Percentiles rank a stretch among this genome's conserved stretches.
Conservation (phyloP, 2,113 vertebrate species). For the Octodon degus region DNA sequence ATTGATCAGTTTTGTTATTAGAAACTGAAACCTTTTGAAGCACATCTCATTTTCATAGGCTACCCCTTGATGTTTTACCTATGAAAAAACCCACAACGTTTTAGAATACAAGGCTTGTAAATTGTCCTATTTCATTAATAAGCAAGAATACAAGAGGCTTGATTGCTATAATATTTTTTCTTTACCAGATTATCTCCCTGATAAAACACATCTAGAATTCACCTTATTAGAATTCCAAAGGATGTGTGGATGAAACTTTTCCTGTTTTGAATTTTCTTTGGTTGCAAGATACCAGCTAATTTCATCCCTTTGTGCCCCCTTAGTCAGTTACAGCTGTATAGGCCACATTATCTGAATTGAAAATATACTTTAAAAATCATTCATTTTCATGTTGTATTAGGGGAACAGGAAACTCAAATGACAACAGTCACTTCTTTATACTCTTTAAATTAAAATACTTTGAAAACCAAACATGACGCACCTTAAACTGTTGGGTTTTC, state of each 20-base stretch:
- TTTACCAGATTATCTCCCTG: conserved; percentile 32
- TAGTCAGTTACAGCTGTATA: conserved; percentile 68
- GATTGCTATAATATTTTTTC: conserved; percentile 18
- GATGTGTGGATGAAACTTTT: conserved; percentile 69
- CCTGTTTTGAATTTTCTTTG: conserved; percentile 74
- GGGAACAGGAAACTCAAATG: conserved; percentile 48
- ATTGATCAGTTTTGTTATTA: neutral
- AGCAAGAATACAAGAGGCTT: conserved; percentile 42
- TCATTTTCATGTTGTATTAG: conserved; percentile 50
- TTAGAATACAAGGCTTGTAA: neutral
- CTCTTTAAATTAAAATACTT: conserved; percentile 54
- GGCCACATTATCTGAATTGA: conserved; percentile 62
- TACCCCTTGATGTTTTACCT: neutral
- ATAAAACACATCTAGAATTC: conserved; percentile 33
- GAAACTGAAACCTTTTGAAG: neutral
- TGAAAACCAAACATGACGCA: neutral
- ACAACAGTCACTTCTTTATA: conserved; percentile 15
- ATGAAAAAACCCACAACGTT: neutral
- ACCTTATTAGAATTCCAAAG: conserved; percentile 57
- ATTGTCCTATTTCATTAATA: conserved; percentile 63
- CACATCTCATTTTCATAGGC: conserved; percentile 5
- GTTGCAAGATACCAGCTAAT: conserved; percentile 75
- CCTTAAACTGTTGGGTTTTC: conserved; percentile 5
- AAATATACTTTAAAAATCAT: conserved; percentile 65
- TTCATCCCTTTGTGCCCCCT: conserved; percentile 60